phyloP scores from a whole-genome alignment of 2,888 invertebrate species.

The Unio pictorum region DNA sequence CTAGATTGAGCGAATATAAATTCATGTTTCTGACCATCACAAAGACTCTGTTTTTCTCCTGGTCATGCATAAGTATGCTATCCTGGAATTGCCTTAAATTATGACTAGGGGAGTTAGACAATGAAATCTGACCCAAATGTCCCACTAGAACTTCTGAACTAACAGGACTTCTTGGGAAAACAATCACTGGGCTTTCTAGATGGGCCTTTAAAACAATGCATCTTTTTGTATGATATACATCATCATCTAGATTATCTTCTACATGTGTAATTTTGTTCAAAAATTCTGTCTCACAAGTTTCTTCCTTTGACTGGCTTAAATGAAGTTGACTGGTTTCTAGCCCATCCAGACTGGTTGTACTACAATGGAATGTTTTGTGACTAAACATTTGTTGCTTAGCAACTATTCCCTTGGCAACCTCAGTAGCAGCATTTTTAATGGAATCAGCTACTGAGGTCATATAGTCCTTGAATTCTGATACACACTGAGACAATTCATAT shows the following conservation, averaged over 20 bases:
- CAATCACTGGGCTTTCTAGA: conserved; percentile 91
- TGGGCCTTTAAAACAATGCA: conserved; percentile 73
- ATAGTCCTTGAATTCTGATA: conserved; percentile 92
- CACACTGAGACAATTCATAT: conserved; percentile 88
- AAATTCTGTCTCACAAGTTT: conserved; percentile 21
- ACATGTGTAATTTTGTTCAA: conserved; percentile 14
- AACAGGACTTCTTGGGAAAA: conserved; percentile 84
- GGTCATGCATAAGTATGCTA: conserved; percentile 22
- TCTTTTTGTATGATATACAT: conserved; percentile 14
- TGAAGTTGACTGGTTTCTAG: conserved; percentile 11
- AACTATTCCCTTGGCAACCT: conserved; percentile 89
- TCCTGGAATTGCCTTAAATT: conserved; percentile 8
- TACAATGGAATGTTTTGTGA: conserved; percentile 33
- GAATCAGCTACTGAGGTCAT: conserved; percentile 87
- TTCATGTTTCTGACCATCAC: conserved; percentile 84
- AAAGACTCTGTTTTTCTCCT: conserved; percentile 40
- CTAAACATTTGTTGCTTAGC: conserved; percentile 36
- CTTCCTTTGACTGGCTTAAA: conserved; percentile 21
- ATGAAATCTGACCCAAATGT: conserved; percentile 90
- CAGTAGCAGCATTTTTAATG: conserved; percentile 91
- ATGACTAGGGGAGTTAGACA: conserved; percentile 49
- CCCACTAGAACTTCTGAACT: conserved; percentile 90
- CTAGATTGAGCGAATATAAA: conserved; percentile 83
- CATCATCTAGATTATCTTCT: conserved; percentile 3
- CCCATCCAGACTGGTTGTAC: conserved; percentile 31